A percentile compares a stretch with the other conserved stretches of the same genome.
phyloP scores from a whole-genome alignment of 2,888 invertebrate species.

The Notodonta ziczac region DNA sequence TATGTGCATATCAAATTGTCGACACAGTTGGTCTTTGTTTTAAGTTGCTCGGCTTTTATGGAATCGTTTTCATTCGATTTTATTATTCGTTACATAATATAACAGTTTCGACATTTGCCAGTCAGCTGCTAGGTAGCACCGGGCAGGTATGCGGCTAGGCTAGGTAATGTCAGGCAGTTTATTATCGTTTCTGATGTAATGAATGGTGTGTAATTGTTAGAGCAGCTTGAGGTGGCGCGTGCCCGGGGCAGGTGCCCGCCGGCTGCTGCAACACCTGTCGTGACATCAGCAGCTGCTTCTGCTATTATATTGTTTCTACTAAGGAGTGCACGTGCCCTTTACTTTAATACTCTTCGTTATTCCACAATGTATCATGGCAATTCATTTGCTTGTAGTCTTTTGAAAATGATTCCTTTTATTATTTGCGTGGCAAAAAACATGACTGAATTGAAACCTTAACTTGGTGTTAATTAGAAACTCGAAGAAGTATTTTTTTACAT shows the following conservation, averaged over 20 bases:
- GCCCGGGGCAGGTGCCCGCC: slow-evolving; percentile 75
- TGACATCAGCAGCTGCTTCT: slow-evolving; percentile 74
- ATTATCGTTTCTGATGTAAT: slow-evolving; percentile 58
- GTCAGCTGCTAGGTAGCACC: slow-evolving; percentile 56
- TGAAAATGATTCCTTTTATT: too few species aligned
- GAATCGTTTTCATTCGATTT: slow-evolving; percentile 19
- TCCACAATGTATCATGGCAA: background rate
- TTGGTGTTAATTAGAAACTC: too few species aligned
- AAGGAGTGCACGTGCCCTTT: slow-evolving; percentile 29
- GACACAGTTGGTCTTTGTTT: slow-evolving; percentile 23
- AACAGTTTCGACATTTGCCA: slow-evolving; percentile 46
- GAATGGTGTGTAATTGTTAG: slow-evolving; percentile 61
- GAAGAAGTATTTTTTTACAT: too few species aligned
- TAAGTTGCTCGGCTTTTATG: slow-evolving; percentile 15
- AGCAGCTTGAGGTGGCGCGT: slow-evolving; percentile 80
- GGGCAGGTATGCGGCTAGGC: slow-evolving; percentile 26
- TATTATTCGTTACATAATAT: slow-evolving; percentile 38
- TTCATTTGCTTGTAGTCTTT: background rate
- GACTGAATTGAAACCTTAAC: too few species aligned
- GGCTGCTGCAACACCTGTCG: slow-evolving; percentile 82
- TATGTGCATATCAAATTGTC: slow-evolving; percentile 40
- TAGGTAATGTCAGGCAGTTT: slow-evolving; percentile 55
- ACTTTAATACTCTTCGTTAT: slow-evolving; percentile 9
- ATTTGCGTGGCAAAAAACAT: too few species aligned
- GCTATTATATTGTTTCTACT: slow-evolving; percentile 57